Evolutionary conservation across 2,113 vertebrate genomes (phyloP), one percentile per base, ranked within the genome.

Genomic region (Damaliscus lunatus): DNA sequence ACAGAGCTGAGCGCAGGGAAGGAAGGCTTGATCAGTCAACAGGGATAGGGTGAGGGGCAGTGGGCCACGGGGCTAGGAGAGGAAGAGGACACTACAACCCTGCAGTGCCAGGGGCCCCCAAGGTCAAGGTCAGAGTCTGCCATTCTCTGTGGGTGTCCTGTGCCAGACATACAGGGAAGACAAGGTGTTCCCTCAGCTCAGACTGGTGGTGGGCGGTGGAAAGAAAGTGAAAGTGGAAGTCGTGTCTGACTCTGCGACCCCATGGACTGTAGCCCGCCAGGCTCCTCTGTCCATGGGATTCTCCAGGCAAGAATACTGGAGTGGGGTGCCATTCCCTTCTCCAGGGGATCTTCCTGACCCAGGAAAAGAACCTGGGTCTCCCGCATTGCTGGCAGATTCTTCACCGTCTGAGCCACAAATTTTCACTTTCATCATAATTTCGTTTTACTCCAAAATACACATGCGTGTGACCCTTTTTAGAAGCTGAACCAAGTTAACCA

Each of bases 181-280:
- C 9, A 3, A 36, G 7, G n/a, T 25, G 55, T 3, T 40, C 60
- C 53, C 46, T 21, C 3, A 7, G 52, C 7, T 17, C 88, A 31
- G 3, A 3, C 7, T 1, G 7, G 3, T 36, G 71, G 55, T 48
- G 21, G 21, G 21, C 1, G 0, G 13, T 5, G 25, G 29, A 3
- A 19, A 59, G 74, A 25, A 7, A 31, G 10, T 40, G 67, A 14
- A 74, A 43, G 71, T 43, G 21, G 12, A 27, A 43, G 23, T 14
- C 15, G 6, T 43, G 71, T 77, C 71, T 43, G 36, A 77, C 71
- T 74, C 21, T 7, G 36, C 6, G 6, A 77, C 12, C 71, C 71
- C 71, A 27, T 27, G 36, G 36, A 43, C 71, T 14, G 36, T 27
- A 74, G 36, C 36, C 71, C 6, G 3, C 71, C 71, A 14, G 12